Evolutionary conservation across 1,140 invertebrate genomes (phyloP).

Genomic region (Lucilia sericata): DNA sequence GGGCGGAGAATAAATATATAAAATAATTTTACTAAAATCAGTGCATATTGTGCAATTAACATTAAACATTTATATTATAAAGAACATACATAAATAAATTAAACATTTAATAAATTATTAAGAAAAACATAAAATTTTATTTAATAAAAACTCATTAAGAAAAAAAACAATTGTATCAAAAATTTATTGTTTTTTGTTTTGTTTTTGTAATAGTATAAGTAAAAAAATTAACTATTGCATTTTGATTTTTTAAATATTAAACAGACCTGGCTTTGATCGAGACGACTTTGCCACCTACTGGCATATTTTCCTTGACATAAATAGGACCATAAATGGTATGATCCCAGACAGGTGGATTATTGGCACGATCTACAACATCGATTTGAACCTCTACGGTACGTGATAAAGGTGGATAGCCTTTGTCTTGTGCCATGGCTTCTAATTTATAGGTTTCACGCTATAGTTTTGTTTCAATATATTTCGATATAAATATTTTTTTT

Average conservation of each 20-base stretch:
- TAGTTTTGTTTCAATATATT: conserved; percentile 49
- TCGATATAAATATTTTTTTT: conserved; percentile 23
- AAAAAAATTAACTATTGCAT: neutral
- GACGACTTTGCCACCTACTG: conserved; percentile 95
- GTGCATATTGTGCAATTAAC: conserved; percentile 43
- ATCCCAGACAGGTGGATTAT: conserved; percentile 97
- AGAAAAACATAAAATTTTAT: conserved; percentile 9
- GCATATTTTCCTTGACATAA: conserved; percentile 96
- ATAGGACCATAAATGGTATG: conserved; percentile 95
- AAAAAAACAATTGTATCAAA: conserved; percentile 19
- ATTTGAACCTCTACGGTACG: conserved; percentile 96
- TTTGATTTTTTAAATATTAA: conserved; percentile 50
- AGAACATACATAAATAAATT: neutral
- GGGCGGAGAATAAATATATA: neutral
- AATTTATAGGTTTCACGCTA: conserved; percentile 96
- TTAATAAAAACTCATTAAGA: neutral
- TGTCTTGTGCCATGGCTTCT: conserved; percentile 96
- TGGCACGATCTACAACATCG: conserved; percentile 96
- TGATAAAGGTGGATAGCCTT: conserved; percentile 92
- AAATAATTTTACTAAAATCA: neutral
- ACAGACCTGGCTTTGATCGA: conserved; percentile 98
- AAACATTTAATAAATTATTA: conserved; percentile 22
- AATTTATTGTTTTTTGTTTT: neutral
- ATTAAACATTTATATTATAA: neutral
- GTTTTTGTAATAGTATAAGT: no score